Evolutionary conservation across 2,797 vertebrate species (phyloP).

Genomic region (Meda fulgida): DNA sequence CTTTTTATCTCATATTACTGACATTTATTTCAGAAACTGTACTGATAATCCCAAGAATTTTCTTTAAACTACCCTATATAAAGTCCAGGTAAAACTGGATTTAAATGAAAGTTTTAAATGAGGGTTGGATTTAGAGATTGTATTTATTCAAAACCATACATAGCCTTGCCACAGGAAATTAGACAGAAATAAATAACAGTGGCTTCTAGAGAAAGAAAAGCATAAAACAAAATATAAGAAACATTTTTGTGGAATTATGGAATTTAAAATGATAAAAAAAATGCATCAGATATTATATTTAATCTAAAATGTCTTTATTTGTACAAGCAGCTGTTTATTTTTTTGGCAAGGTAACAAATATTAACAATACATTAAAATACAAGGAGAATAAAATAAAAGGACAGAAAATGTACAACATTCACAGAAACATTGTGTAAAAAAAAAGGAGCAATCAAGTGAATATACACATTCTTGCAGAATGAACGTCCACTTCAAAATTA

Average conservation of each 20-base stretch:
- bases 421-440: conserved; percentile 40
- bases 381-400: conserved; percentile 26
- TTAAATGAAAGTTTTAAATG: background rate
- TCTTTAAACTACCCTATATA: background rate
- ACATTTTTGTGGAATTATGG: background rate
- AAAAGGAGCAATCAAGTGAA: conserved; percentile 30
- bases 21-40: background rate
- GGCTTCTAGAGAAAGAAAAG: conserved; percentile 56
- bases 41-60: background rate
- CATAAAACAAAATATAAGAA: conserved; percentile 1
- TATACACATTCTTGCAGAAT: conserved; percentile 29
- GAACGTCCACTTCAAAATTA: conserved; percentile 59
- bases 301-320: background rate
- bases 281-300: background rate
- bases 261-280: background rate
- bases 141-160: conserved; percentile 67
- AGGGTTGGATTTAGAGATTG: conserved; percentile 50
- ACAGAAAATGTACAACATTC: conserved; percentile 65
- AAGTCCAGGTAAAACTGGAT: background rate
- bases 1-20: background rate
- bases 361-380: conserved; percentile 5
- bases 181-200: conserved; percentile 71
- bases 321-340: conserved; percentile 2
- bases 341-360: background rate
- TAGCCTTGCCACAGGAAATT: conserved; percentile 59